phyloP scores from a whole-genome alignment of 2,113 vertebrate genomes.

The Psittacus erithacus region DNA sequence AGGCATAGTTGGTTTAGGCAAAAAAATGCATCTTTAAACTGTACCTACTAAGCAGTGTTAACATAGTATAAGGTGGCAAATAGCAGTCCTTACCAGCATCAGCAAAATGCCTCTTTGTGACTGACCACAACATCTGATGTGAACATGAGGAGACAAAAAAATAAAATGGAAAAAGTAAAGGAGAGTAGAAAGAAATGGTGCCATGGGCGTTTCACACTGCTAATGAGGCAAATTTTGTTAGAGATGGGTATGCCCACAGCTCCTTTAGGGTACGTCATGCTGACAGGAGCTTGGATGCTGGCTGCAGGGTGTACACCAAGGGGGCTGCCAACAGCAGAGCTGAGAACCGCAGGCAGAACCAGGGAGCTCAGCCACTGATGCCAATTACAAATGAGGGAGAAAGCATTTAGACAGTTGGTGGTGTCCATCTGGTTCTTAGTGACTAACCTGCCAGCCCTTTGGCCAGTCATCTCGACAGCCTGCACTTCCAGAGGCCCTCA shows the following conservation, averaged over 20 bases:
- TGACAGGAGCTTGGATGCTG: fast-evolving
- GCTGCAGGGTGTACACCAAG: neutral
- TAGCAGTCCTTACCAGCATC: neutral
- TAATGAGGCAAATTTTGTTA: neutral
- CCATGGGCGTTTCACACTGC: neutral
- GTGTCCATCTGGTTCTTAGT: neutral
- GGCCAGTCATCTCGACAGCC: neutral
- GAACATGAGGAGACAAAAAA: neutral
- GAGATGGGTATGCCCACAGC: neutral
- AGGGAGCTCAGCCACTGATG: neutral
- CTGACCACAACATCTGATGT: neutral
- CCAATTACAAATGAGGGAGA: constrained; percentile 24
- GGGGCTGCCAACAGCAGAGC: neutral
- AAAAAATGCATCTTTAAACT: neutral
- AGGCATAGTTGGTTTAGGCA: neutral
- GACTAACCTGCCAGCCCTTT: neutral
- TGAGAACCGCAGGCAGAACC: neutral
- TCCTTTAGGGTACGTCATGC: neutral
- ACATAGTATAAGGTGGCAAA: neutral
- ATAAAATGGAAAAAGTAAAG: neutral
- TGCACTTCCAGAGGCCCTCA: neutral
- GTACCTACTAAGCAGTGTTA: neutral
- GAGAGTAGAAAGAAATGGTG: neutral
- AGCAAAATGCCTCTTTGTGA: neutral
- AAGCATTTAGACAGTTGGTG: constrained; percentile 1